Evolutionary conservation across 2,797 vertebrate genomes (phyloP), one percentile per base, ranked within the genome.

Genomic region (Helostoma temminkii): DNA sequence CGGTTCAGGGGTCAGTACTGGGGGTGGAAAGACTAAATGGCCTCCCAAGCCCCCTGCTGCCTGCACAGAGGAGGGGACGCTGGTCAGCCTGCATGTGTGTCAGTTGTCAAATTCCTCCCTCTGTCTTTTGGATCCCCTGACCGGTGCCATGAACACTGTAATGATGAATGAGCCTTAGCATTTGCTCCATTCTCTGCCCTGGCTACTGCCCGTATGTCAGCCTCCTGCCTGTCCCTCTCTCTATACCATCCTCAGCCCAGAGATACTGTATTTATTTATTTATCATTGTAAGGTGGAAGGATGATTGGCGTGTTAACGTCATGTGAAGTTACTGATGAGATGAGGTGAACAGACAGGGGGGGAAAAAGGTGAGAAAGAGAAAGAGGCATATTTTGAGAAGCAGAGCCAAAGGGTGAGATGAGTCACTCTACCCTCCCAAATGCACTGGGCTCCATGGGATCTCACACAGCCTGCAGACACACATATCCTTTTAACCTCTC

Each of bases 321-420:
- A 26, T 9, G 30, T 26, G 56, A 60, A 25, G n/a, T 41, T 57
- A 3, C 37, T 36, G 69, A 67, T 64, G 71, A 62, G 22, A 43
- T 30, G 48, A 72, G 59, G 66, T 0, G 25, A 69, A 24, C 36
- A 42, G 32, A 18, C 7, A 7, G 46, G 16, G 16, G 6, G 3
- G 2, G 32, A 24, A 22, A 49, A 67, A 62, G 60, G 66, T 48
- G 58, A 64, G 74, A 60, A 49, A 60, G 52, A 18, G 15, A 58
- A 48, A 42, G 26, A 63, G 30, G 66, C 68, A 59, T 73, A 78
- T 80, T 86, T 80, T 83, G 59, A 71, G 69, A 77, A 71, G 72
- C 52, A 16, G 42, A 71, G 65, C 62, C 65, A 12, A 53, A 67
- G 76, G 78, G 60, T 49, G 64, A 50, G 66, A 74, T 82, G 82